Base-by-base conservation (phyloP, 1,140 invertebrate species). In the Drosophila mayri region DNA sequence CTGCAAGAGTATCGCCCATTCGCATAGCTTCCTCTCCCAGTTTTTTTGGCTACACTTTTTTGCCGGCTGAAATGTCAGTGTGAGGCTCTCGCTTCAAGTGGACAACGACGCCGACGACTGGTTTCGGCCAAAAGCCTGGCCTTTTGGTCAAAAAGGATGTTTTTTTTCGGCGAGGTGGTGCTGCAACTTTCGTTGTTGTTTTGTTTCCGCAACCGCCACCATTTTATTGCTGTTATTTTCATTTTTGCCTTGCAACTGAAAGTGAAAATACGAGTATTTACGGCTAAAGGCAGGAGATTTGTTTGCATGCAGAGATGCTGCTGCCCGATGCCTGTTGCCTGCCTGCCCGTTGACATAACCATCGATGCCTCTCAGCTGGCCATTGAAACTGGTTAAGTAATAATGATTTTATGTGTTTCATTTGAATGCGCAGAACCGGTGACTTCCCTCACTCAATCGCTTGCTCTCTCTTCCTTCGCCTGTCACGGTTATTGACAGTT, bases 131-230 rank as follows among this genome's bases (percentile, higher is more conserved):
- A 62, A 41, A 62, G 62, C 66, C 44, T 79, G 58, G 75, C 47
- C 76, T 85, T 77, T 85, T 70, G 74, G 68, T 85, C 61, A 71
- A 83, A 86, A 86, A 88, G 83, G 84, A 88, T 87, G 80, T 88
- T 76, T 76, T 76, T 76, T 76, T 70, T 79, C 76, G 38, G 43
- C 43, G 43, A 76, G 65, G 54, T 77, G 78, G 82, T 65, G 59
- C 72, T 68, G 79, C 76, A 66, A 78, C 76, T 84, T 88, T 79
- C 80, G 80, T 77, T 80, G 80, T 65, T 83, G 79, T 83, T 83
- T 88, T 88, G 64, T 88, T 87, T 87, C 83, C 83, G 83, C 84
- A 88, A 83, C 72, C 46, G 80, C 84, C 66, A 49, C 68, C 68
- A 72, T 72, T 72, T 72, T 44, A 72, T 72, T 72, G 68, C 70